These are phyloP conservation scores for Caenorhabditis becei DNA, from an alignment of 2,888 invertebrate genomes.

Conservation along the genomic window DNA sequence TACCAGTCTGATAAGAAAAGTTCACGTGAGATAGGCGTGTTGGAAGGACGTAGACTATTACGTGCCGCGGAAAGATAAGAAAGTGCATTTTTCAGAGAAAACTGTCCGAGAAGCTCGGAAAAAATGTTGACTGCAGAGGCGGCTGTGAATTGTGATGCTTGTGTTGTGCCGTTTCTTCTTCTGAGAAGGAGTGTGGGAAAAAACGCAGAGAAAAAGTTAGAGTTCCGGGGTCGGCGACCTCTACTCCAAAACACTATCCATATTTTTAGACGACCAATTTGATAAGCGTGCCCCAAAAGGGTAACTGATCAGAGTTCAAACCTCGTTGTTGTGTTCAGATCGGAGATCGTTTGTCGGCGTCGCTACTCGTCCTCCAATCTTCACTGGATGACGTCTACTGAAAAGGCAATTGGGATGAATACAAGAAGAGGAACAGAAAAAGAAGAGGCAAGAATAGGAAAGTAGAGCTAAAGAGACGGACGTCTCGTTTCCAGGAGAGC, in stretches of 20 bases:
- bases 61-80: background rate
- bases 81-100: slow-evolving; percentile 44
- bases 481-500: too few species aligned
- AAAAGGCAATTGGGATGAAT: slow-evolving; percentile 15
- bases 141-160: slow-evolving; percentile 13
- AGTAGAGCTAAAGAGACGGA: background rate
- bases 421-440: slow-evolving; percentile 1
- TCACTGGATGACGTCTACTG: slow-evolving; percentile 39
- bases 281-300: background rate
- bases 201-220: background rate
- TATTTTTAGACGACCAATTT: background rate
- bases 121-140: slow-evolving; percentile 9
- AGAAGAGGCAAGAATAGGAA: too few species aligned
- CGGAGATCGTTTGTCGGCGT: slow-evolving; percentile 20
- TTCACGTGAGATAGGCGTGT: background rate
- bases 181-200: slow-evolving; percentile 7
- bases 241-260: background rate
- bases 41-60: background rate
- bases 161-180: slow-evolving; percentile 12
- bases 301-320: slow-evolving; percentile 27
- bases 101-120: slow-evolving; percentile 21
- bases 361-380: slow-evolving; percentile 28
- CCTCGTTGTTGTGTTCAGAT: slow-evolving; percentile 32
- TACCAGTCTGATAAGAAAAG: background rate
- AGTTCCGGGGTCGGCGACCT: too few species aligned